Evolutionary conservation across 2,797 vertebrate species (phyloP).

Genomic region (Dendrocincla fuliginosa): DNA sequence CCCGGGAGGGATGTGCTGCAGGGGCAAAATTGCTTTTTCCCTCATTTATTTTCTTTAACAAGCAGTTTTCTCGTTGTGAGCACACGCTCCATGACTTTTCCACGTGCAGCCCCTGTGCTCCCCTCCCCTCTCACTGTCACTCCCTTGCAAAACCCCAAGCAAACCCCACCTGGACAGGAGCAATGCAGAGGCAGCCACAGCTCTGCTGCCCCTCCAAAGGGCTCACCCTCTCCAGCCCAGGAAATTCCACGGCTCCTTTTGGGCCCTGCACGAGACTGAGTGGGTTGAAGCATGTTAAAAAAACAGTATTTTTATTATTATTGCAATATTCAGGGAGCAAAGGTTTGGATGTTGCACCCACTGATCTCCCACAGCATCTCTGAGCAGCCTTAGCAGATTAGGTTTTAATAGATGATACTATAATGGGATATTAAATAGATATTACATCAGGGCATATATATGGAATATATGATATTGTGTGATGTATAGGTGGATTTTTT

Average conservation of each 20-base stretch:
- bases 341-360: neutral
- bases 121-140: neutral
- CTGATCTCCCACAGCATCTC: neutral
- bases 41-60: neutral
- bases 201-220: neutral
- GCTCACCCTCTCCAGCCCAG: neutral
- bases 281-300: fast-evolving
- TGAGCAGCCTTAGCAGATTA: neutral
- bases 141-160: neutral
- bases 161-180: neutral
- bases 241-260: neutral
- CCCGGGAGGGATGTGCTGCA: neutral
- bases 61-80: neutral
- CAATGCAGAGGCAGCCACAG: neutral
- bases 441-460: fast-evolving
- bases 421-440: neutral
- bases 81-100: fast-evolving
- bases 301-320: too few relatives aligned
- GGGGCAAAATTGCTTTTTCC: neutral
- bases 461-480: neutral
- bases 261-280: neutral
- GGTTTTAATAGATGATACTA: fast-evolving
- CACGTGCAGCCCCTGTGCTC: neutral
- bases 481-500: neutral
- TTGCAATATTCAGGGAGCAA: neutral